Evolutionary conservation across 2,113 vertebrate genomes (phyloP).

Genomic region (Silurus glanis): DNA sequence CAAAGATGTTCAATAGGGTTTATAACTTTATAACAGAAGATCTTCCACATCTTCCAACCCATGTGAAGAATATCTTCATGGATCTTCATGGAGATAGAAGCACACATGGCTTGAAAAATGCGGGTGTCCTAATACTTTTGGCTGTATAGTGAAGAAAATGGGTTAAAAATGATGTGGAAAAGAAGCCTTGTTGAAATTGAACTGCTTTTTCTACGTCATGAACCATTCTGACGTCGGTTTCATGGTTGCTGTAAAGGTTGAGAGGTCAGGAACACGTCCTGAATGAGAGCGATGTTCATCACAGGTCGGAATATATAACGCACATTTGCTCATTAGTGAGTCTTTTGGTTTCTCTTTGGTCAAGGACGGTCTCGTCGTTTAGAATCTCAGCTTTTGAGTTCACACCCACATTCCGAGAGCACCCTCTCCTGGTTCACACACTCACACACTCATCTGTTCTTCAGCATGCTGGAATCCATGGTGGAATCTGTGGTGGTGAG

Average conservation of each 20-base stretch:
- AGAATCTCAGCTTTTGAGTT: background rate
- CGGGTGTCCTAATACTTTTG: no score
- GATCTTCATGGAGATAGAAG: no score
- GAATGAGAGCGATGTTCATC: background rate
- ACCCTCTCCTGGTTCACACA: slow-evolving; percentile 24
- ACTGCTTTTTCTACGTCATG: background rate
- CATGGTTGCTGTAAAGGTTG: background rate
- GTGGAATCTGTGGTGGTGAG: slow-evolving; percentile 6
- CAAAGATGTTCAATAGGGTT: no score
- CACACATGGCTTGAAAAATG: no score
- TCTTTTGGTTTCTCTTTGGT: background rate
- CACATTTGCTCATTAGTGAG: background rate
- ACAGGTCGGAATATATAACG: background rate
- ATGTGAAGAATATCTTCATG: no score
- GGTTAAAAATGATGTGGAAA: no score
- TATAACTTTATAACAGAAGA: no score
- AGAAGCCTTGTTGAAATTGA: background rate
- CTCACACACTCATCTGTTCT: background rate
- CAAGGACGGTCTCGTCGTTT: background rate
- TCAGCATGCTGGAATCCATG: slow-evolving; percentile 1
- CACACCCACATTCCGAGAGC: background rate
- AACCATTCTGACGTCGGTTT: no score
- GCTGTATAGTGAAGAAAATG: no score
- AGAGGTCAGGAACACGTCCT: background rate
- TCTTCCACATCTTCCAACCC: no score